These are phyloP conservation scores for Latrodectus geometricus DNA, from an alignment of 1,140 invertebrate genomes.

Conservation along the genomic window DNA sequence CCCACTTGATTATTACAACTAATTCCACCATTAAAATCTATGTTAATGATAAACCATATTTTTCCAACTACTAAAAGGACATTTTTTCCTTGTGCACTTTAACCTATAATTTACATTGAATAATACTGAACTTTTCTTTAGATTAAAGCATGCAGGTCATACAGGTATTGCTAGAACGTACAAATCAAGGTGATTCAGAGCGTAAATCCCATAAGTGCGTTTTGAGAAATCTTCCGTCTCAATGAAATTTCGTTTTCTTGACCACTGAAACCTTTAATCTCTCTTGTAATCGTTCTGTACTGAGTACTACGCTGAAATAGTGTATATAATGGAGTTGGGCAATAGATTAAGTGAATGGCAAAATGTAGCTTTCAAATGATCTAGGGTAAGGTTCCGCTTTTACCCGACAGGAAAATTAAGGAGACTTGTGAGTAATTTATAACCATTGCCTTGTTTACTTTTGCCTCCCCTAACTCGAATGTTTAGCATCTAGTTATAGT, in stretches of 20 bases:
- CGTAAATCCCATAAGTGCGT: not conserved
- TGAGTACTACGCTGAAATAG: constrained; percentile 26
- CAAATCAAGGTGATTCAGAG: too few species aligned
- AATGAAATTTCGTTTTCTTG: constrained; percentile 28
- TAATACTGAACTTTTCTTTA: too few species aligned
- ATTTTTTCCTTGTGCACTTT: too few species aligned
- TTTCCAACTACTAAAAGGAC: too few species aligned
- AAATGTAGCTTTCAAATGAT: constrained; percentile 53
- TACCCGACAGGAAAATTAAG: constrained; percentile 52
- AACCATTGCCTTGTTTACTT: constrained; percentile 44
- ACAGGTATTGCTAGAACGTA: too few species aligned
- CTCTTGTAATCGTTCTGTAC: constrained; percentile 17
- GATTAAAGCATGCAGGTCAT: too few species aligned
- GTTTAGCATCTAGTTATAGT: constrained; percentile 58
- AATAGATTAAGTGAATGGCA: constrained; percentile 47
- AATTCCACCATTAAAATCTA: too few species aligned
- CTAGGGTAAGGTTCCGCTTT: constrained; percentile 6
- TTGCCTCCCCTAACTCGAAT: constrained; percentile 44
- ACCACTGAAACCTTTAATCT: constrained; percentile 8
- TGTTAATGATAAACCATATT: too few species aligned
- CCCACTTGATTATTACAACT: too few species aligned
- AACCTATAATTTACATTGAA: too few species aligned
- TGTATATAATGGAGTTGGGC: constrained; percentile 25
- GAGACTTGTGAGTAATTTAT: constrained; percentile 33
- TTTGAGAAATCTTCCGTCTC: not conserved